These are phyloP conservation scores for Porphyrio hochstetteri DNA, from an alignment of 2,113 vertebrate genomes.

Conservation along the genomic window DNA sequence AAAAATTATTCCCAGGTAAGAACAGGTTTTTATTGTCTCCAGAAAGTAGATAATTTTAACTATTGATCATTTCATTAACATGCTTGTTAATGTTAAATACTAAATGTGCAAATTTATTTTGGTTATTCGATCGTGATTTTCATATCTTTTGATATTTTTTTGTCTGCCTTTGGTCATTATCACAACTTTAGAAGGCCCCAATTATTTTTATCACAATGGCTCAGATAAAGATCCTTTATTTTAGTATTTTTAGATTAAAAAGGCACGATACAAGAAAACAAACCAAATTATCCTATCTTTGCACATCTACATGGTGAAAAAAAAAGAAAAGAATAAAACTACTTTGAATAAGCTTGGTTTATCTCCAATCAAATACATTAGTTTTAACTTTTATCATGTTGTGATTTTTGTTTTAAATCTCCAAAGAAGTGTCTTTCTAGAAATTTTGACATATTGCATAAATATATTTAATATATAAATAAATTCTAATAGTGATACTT, in stretches of 20 bases:
- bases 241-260: slow-evolving; percentile 18
- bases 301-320: not conserved
- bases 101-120: not conserved
- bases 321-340: not conserved
- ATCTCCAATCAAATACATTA: not conserved
- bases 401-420: not conserved
- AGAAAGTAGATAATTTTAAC: slow-evolving; percentile 34
- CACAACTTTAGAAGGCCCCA: not conserved
- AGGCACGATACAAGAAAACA: not conserved
- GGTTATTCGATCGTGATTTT: not conserved
- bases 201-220: slow-evolving; percentile 49
- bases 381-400: not conserved
- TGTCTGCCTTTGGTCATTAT: slow-evolving; percentile 8
- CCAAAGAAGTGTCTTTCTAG: not conserved
- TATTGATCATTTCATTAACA: slow-evolving; percentile 50
- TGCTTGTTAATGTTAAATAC: not conserved
- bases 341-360: not conserved
- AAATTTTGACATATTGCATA: not conserved
- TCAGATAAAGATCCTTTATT: not conserved
- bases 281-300: not conserved
- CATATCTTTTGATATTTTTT: slow-evolving; percentile 43
- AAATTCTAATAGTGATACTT: not conserved
- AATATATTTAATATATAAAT: not conserved
- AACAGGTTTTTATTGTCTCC: not conserved
- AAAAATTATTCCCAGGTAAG: not conserved